A percentile compares a stretch with the other conserved stretches of the same genome.
Conservation (phyloP, 2,113 vertebrate species). For the Trinectes maculatus region DNA sequence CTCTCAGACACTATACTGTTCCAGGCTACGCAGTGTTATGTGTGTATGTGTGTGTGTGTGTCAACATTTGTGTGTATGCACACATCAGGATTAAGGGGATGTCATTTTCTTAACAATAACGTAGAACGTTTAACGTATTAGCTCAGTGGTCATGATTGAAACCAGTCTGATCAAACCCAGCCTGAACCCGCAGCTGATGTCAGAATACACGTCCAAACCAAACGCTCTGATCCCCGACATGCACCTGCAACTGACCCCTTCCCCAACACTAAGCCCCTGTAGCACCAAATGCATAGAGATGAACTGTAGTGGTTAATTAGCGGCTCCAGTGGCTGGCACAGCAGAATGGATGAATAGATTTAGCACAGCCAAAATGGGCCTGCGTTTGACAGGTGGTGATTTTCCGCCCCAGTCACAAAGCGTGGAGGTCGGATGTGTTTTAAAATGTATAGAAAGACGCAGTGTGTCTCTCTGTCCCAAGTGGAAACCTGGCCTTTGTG, state of each 20-base stretch:
- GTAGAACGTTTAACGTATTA: no score
- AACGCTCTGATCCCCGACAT: no score
- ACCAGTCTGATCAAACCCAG: no score
- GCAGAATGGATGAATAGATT: conserved; percentile 13
- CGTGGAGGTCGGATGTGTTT: conserved; percentile 9
- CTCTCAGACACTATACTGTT: conserved; percentile 23
- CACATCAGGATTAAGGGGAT: no score
- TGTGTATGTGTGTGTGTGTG: neutral
- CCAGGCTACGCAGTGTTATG: neutral
- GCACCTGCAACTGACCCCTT: conserved; percentile 39
- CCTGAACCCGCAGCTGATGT: no score
- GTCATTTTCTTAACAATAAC: neutral
- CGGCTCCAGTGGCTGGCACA: conserved; percentile 21
- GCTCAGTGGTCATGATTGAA: no score
- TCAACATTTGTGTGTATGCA: no score
- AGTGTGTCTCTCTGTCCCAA: conserved; percentile 25
- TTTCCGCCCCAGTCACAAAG: conserved; percentile 23
- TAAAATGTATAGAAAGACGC: conserved; percentile 9
- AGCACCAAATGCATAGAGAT: conserved; percentile 14
- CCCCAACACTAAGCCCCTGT: neutral
- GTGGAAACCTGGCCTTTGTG: conserved; percentile 43
- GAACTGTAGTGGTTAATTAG: conserved; percentile 9
- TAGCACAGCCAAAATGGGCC: conserved; percentile 13
- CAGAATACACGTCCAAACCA: no score
- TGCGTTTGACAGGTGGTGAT: conserved; percentile 17